These are phyloP conservation scores for Agriotes lineatus DNA, from an alignment of 2,888 invertebrate genomes.

Conservation along the genomic window DNA sequence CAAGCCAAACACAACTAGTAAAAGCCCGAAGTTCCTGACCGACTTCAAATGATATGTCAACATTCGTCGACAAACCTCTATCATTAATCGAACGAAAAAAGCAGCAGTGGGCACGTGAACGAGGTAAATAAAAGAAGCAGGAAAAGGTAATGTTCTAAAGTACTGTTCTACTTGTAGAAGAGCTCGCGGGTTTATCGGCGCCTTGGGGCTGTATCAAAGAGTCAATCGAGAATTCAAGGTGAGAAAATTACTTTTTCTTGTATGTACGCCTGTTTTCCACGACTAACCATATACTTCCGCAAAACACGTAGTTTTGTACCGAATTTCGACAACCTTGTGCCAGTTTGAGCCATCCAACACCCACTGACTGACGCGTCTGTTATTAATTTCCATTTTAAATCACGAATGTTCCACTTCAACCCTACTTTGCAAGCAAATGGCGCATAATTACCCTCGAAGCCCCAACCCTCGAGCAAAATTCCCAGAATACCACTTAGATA, in stretches of 20 bases:
- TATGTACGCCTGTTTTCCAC: background rate
- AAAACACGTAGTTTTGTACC: background rate
- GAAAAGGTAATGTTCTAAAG: background rate
- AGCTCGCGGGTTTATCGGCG: constrained; percentile 82
- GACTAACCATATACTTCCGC: constrained; percentile 1
- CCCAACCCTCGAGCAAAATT: constrained; percentile 34
- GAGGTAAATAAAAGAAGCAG: constrained; percentile 72
- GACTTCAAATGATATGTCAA: constrained; percentile 54
- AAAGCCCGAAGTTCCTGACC: background rate
- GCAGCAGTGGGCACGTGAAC: constrained; percentile 93
- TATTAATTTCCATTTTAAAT: constrained; percentile 31
- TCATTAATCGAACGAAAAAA: constrained; percentile 89
- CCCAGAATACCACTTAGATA: constrained; percentile 38
- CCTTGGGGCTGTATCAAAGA: constrained; percentile 73
- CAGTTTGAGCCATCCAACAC: constrained; percentile 4
- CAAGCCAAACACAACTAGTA: background rate
- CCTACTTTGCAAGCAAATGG: constrained; percentile 24
- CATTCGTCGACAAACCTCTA: constrained; percentile 55
- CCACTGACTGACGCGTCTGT: background rate
- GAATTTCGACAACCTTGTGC: constrained; percentile 22
- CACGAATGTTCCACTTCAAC: constrained; percentile 28
- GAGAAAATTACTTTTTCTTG: constrained; percentile 27
- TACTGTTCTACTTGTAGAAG: constrained; percentile 72
- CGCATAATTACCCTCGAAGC: constrained; percentile 26
- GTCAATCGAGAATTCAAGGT: constrained; percentile 29